Conservation (phyloP, 30 jellyfish, hydroid and myxozoan genomes). For the Turritopsis dohrnii region DNA sequence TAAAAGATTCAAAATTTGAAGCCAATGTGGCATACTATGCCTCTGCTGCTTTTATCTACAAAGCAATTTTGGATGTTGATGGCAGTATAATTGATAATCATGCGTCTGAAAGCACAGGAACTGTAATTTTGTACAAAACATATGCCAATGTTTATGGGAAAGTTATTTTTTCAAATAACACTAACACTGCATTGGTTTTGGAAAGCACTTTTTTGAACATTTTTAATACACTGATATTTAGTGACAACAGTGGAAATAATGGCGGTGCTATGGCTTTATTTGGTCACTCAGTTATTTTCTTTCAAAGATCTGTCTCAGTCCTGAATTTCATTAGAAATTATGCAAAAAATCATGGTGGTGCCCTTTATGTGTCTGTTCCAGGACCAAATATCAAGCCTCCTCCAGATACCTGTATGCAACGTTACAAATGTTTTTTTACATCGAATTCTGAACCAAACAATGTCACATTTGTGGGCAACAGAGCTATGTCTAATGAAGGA, state of each 20-base stretch:
- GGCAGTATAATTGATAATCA: neutral
- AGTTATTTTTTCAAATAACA: neutral
- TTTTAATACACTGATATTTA: neutral
- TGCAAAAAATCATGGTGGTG: slow-evolving; percentile 28
- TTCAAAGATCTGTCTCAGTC: neutral
- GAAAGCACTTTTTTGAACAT: neutral
- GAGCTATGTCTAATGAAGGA: slow-evolving; percentile 17
- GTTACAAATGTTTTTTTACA: slow-evolving; percentile 11
- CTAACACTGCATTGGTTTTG: slow-evolving; percentile 9
- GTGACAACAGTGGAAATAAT: slow-evolving; percentile 12
- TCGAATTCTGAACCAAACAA: neutral
- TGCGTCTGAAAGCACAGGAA: neutral
- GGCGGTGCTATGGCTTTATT: slow-evolving; percentile 29
- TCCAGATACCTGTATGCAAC: neutral
- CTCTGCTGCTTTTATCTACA: slow-evolving; percentile 2
- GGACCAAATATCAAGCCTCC: slow-evolving; percentile 12
- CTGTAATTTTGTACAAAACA: neutral
- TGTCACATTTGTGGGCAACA: neutral
- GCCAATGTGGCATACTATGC: neutral
- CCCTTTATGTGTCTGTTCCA: slow-evolving; percentile 29
- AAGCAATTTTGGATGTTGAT: neutral
- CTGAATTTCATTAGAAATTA: neutral
- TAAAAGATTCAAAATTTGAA: neutral
- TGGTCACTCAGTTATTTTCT: slow-evolving; percentile 16
- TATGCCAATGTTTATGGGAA: slow-evolving; percentile 3